Evolutionary conservation across 1,140 invertebrate genomes (phyloP), one percentile per base, ranked within the genome.

Genomic region (Thalassaphorura encarpata): DNA sequence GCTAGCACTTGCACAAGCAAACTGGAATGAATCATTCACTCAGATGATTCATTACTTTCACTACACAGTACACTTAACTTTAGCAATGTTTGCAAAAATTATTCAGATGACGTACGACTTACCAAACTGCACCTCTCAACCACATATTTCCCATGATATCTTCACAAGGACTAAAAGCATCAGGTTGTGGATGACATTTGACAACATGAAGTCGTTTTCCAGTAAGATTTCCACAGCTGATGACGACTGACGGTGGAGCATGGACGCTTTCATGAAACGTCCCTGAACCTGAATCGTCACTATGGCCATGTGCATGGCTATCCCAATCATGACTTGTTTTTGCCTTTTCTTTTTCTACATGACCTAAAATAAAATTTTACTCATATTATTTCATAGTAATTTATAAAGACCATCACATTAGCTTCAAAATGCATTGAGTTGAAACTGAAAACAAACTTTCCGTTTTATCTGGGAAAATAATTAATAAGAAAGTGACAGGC

Each of bases 101-200:
- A 11, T 8, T 48, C 15, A 48, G 6, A 16, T 8, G 24, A 48
- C 6, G 8, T 27, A n/a, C 1, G 39, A 39, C 46, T 58, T 57
- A 65, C 89, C 89, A 94, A n/a, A 91, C 87, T 39, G 82, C 78
- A 19, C 81, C 78, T 5, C 89, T 76, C 0, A 91, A 75, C 66
- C 74, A 84, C 41, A 79, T 75, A 69, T 83, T 86, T 16, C 88
- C 89, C 83, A 94, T 87, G 4, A 94, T 84, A 67, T 93, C 89
- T 70, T 92, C 89, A 68, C 89, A 84, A 5, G 89, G 89, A 71
- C 90, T 93, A 36, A 92, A 78, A 0, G 85, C 86, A 70, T 93
- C 84, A 1, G 89, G 85, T 60, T 76, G 73, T 0, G 89, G 89
- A 48, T 76, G 78, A 67, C 90, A 94, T 8, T 54, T 54, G 15